Base-by-base conservation (phyloP, 2,888 invertebrate genomes). In the Lasioglossum marginatum region DNA sequence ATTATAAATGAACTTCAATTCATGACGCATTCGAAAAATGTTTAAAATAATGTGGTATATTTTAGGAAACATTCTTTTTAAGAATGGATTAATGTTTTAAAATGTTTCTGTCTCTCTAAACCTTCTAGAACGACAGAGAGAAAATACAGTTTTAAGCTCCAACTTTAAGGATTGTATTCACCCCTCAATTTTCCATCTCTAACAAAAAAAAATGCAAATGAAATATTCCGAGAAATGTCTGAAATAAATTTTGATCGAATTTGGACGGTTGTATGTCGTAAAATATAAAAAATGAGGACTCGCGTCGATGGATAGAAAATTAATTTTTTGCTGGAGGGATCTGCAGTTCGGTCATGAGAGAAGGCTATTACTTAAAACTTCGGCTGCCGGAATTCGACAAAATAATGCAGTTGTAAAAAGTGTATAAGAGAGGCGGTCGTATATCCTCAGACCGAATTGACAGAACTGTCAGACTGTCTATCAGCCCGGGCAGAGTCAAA, bases 401-500 rank as follows among this genome's bases (percentile, higher is more conserved):
- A 68, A 68, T 68, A 68, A 68, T 68, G 23, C 19, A 34, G 34
- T 37, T 68, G 23, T 37, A 68, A 34, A 37, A 68, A 68, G 23
- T 68, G 23, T 68, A 68, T 68, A 37, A 37, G 23, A 37, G 66
- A 10, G 12, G 1, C 8, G 66, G 19, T 34, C 66, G 10, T 37
- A 68, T 68, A 68, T 68, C 34, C 34, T 68, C 37, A 68, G 23
- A 68, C 10, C 37, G 66, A 68, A 68, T 68, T 68, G 66, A 68
- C 66, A 68, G 66, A 68, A 37, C 34, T 37, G 66, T 68, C 66
- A 4, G 66, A 37, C 66, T 68, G 66, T 37, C 66, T 37, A 37
- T 37, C 66, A 68, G 19, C 66, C 23, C 8, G 8, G 19, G 1
- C 37, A 37, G 66, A 68, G 66, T 68, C 66, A 37, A 68, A 68